These are phyloP conservation scores for Pongo pygmaeus DNA, from an alignment of 2,113 vertebrate genomes.

Conservation along the genomic window DNA sequence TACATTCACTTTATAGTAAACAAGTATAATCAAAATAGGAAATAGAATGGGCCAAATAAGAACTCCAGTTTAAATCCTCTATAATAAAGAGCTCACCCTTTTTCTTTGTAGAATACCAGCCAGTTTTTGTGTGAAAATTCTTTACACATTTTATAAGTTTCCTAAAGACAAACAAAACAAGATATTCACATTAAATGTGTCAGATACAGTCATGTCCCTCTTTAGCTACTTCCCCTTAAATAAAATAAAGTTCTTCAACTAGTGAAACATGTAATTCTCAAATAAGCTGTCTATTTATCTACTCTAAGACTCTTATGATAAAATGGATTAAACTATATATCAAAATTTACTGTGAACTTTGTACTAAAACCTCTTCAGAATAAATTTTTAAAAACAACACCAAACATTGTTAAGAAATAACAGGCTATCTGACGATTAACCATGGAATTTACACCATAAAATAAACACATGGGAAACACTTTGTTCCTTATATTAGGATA, in stretches of 20 bases:
- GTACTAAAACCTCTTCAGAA: neutral
- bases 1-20: constrained; percentile 17
- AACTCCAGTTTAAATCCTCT: neutral
- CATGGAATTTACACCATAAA: constrained; percentile 5
- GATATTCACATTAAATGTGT: constrained; percentile 51
- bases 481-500: neutral
- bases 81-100: constrained; percentile 86
- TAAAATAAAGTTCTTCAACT: constrained; percentile 22
- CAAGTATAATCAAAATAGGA: constrained; percentile 30
- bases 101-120: constrained; percentile 95
- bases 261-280: neutral
- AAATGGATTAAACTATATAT: constrained; percentile 19
- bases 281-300: neutral
- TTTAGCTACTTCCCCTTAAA: neutral
- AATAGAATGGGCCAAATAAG: constrained; percentile 11
- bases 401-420: constrained; percentile 41
- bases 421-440: neutral
- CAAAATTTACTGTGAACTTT: neutral
- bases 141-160: constrained; percentile 91
- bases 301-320: neutral
- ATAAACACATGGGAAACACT: neutral
- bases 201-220: neutral
- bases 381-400: neutral
- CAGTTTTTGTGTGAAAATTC: constrained; percentile 98
- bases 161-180: constrained; percentile 77